Conservation (phyloP, 2,113 vertebrate genomes). For the Taurulus bubalis region DNA sequence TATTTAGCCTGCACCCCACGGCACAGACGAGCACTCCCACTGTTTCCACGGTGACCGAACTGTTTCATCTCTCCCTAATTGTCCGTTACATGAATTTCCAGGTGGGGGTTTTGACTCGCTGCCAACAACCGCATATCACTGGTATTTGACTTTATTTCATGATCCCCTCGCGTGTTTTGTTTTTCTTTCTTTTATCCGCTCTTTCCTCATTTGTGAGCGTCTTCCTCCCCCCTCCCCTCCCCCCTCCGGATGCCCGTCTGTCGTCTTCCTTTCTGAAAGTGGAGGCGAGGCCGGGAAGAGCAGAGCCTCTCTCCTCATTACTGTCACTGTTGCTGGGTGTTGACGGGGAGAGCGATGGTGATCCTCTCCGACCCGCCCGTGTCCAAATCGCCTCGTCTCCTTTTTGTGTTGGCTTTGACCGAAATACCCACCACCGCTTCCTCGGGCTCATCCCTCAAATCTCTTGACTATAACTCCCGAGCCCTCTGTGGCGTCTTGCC, state of each 20-base stretch:
- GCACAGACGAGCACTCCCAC: constrained; percentile 16
- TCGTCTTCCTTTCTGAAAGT: neutral
- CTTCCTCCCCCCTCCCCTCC: neutral
- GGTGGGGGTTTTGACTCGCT: constrained; percentile 1
- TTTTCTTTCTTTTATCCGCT: neutral
- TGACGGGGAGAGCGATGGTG: constrained; percentile 4
- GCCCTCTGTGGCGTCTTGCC: constrained; percentile 30
- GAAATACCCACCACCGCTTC: constrained; percentile 11
- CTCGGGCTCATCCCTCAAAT: constrained; percentile 25
- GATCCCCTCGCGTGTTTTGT: neutral
- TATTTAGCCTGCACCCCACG: constrained; percentile 21
- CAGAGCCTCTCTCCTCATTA: constrained; percentile 20
- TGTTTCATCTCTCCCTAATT: constrained; percentile 45
- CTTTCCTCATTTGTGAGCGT: constrained; percentile 4
- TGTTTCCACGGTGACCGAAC: constrained; percentile 62
- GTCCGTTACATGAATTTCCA: constrained; percentile 23
- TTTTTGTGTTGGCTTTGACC: neutral
- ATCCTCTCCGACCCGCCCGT: constrained; percentile 35
- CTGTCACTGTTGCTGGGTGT: constrained; percentile 16
- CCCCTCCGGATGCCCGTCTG: neutral
- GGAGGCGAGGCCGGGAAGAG: constrained; percentile 2
- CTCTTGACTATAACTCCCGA: constrained; percentile 41
- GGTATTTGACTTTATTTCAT: neutral
- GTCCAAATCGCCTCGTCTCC: constrained; percentile 41
- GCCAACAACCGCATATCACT: constrained; percentile 1